A percentile compares a stretch with the other conserved stretches of the same genome.
Conservation (phyloP, 2,113 vertebrate genomes). For the Rhinoptilus africanus region DNA sequence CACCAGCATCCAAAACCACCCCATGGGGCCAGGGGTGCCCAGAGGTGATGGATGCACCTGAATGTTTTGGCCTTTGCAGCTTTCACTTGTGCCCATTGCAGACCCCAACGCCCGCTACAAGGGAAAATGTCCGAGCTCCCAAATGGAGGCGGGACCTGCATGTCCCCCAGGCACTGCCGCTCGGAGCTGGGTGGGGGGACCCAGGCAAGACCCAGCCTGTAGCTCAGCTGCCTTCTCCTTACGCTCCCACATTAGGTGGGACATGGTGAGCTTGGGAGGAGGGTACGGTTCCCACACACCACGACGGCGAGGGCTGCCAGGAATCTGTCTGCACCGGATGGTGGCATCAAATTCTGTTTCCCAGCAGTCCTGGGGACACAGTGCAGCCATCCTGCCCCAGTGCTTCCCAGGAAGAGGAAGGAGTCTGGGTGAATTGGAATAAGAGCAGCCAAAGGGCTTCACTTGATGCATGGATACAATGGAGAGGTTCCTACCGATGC, state of each 20-base stretch:
- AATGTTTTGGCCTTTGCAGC: background rate
- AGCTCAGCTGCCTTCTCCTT: background rate
- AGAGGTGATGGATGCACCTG: fast-evolving
- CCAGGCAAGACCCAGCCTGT: background rate
- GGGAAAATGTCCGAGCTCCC: fast-evolving
- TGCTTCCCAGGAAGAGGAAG: background rate
- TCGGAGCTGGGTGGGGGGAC: background rate
- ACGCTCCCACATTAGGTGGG: background rate
- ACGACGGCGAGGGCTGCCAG: fast-evolving
- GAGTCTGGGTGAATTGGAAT: background rate
- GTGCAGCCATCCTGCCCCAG: background rate
- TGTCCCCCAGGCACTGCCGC: background rate
- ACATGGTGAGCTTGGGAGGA: background rate
- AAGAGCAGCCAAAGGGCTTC: background rate
- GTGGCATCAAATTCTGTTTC: background rate
- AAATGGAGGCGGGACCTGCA: fast-evolving
- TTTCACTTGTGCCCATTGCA: background rate
- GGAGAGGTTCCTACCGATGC: background rate
- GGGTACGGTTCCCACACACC: background rate
- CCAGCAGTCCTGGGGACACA: background rate
- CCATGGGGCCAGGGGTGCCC: background rate
- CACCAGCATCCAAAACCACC: background rate
- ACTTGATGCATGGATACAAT: background rate
- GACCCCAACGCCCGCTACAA: background rate
- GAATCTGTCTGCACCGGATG: background rate